Percentiles rank a stretch among this genome's conserved stretches.
These are phyloP conservation scores for Callionymus lyra DNA, from an alignment of 2,113 vertebrate genomes.

Conservation along the genomic window DNA sequence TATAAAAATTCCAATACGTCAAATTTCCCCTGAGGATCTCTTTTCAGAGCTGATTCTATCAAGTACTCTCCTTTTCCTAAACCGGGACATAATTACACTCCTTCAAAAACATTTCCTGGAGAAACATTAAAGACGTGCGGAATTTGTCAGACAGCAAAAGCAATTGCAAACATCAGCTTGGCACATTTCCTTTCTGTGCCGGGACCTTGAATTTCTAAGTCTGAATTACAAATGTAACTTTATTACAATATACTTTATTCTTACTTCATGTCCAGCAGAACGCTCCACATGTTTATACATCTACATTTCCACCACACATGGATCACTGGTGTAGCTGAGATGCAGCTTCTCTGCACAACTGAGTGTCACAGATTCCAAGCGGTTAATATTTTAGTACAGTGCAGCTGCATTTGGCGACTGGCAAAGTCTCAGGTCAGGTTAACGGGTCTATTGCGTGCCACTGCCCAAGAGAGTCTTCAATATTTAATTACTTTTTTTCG, in stretches of 20 bases:
- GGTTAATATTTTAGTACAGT: conserved; percentile 59
- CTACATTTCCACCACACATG: conserved; percentile 11
- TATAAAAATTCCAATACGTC: too few species aligned
- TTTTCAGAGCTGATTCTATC: too few species aligned
- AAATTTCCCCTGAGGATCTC: too few species aligned
- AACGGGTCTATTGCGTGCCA: conserved; percentile 48
- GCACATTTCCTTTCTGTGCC: too few species aligned
- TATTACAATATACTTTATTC: background rate
- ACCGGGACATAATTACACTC: too few species aligned
- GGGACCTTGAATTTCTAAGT: too few species aligned
- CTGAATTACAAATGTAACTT: too few species aligned
- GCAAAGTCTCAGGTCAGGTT: conserved; percentile 41
- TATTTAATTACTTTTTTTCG: conserved; percentile 53
- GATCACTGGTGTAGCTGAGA: background rate
- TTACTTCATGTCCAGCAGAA: background rate
- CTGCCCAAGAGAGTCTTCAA: conserved; percentile 48
- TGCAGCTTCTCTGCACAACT: conserved; percentile 13
- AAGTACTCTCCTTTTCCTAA: background rate
- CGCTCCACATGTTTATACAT: background rate
- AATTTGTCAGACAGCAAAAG: too few species aligned
- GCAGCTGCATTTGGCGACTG: conserved; percentile 42
- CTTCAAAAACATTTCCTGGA: too few species aligned
- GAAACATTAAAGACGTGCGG: too few species aligned
- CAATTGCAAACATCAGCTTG: too few species aligned
- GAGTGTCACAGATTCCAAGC: conserved; percentile 38